Evolutionary conservation across 2,888 invertebrate genomes (phyloP).

Genomic region (Chrysotoxum bicinctum): DNA sequence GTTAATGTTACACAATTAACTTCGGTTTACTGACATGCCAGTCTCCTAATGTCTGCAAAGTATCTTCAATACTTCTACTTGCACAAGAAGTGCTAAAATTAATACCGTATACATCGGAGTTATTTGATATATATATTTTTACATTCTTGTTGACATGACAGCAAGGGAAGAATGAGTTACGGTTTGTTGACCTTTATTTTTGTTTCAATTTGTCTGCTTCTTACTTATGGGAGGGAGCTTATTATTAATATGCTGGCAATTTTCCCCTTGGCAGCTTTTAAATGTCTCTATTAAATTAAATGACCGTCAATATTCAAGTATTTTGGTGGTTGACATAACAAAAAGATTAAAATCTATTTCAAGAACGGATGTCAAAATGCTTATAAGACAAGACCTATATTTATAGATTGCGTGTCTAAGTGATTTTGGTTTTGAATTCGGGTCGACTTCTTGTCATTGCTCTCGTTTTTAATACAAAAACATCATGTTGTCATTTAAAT

Average conservation of each 20-base stretch:
- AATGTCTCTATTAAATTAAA: constrained; percentile 14
- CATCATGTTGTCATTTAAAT: neutral
- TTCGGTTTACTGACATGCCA: constrained; percentile 10
- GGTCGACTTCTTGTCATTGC: constrained; percentile 22
- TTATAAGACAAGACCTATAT: neutral
- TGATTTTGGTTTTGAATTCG: neutral
- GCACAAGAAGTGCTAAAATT: constrained; percentile 3
- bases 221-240: neutral
- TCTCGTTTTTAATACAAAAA: constrained; percentile 1
- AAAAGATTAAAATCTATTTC: constrained; percentile 24
- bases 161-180: neutral
- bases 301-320: constrained; percentile 17
- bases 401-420: constrained; percentile 20
- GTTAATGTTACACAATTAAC: constrained; percentile 16
- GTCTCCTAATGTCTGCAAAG: constrained; percentile 10
- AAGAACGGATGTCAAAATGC: constrained; percentile 27
- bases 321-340: constrained; percentile 13
- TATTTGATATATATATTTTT: neutral
- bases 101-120: constrained; percentile 9
- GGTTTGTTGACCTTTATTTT: constrained; percentile 21
- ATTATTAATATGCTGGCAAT: neutral
- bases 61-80: neutral
- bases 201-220: neutral
- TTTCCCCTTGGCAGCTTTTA: neutral
- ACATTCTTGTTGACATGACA: constrained; percentile 9